These are phyloP conservation scores for Ciona savignyi DNA, from an alignment of 23 tunicate species.

Conservation along the genomic window DNA sequence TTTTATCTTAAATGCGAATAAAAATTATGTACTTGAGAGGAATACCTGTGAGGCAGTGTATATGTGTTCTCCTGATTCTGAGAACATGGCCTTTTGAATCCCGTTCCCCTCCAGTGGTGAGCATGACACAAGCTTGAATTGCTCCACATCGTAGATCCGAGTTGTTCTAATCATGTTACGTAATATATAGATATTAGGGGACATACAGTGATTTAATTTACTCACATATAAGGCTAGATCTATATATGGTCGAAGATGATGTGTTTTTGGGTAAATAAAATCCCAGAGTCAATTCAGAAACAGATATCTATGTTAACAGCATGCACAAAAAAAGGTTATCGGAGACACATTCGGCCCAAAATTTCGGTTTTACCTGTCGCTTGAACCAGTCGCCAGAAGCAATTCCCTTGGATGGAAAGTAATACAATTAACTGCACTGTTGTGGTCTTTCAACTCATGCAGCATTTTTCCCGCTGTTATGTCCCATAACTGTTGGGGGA, in stretches of 20 bases:
- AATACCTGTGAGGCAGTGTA: conserved; percentile 68
- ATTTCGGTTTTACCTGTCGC: conserved; percentile 34
- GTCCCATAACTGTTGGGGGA: conserved; percentile 79
- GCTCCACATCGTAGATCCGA: conserved; percentile 80
- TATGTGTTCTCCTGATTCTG: conserved; percentile 46
- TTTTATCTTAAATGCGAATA: no score
- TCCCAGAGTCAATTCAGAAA: no score
- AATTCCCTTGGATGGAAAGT: conserved; percentile 80
- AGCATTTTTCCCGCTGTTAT: conserved; percentile 76
- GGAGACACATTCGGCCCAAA: not conserved
- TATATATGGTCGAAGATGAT: no score
- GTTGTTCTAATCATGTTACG: conserved; percentile 53
- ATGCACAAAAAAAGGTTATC: no score
- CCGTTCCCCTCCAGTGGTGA: conserved; percentile 53
- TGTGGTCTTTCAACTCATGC: conserved; percentile 71
- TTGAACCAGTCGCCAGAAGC: conserved; percentile 70
- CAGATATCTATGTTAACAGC: no score
- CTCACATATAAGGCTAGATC: no score
- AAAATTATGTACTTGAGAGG: no score
- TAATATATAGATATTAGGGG: no score
- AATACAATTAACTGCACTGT: conserved; percentile 45
- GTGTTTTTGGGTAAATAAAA: no score
- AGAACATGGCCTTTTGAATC: conserved; percentile 41
- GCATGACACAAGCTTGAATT: conserved; percentile 42
- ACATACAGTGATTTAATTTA: no score